Conservation (phyloP, 2,113 vertebrate species). For the Petrocephalus microphthalmus region DNA sequence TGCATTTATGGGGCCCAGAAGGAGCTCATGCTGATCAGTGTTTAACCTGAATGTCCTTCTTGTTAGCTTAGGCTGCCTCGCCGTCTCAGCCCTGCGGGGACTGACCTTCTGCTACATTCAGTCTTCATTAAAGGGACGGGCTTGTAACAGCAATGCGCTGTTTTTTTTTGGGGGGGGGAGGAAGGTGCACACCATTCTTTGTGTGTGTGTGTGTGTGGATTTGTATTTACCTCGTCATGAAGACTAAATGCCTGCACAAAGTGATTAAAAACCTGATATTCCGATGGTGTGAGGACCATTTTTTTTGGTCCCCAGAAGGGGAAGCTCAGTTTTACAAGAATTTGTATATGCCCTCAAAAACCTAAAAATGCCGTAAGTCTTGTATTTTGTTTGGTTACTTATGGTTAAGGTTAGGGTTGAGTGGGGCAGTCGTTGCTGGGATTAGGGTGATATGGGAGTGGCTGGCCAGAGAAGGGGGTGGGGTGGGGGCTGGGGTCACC, state of each 20-base stretch:
- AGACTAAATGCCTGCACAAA: not conserved
- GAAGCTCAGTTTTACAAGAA: not conserved
- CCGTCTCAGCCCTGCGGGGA: not conserved
- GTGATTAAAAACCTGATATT: too few species aligned
- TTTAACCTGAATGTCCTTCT: not conserved
- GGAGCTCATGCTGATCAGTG: not conserved
- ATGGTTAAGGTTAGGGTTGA: too few species aligned
- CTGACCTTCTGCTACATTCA: not conserved
- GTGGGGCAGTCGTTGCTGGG: too few species aligned
- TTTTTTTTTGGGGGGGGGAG: not conserved
- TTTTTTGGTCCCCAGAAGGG: too few species aligned
- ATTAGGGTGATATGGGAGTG: too few species aligned
- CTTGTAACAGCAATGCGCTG: not conserved
- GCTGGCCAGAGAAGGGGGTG: not conserved
- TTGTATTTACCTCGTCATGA: not conserved
- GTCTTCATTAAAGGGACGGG: not conserved
- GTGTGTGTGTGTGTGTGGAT: not conserved
- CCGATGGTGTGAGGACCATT: too few species aligned
- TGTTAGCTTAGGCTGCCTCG: not conserved
- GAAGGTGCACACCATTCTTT: too few species aligned
- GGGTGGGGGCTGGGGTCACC: not conserved
- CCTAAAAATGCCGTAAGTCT: too few species aligned
- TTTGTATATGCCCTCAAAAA: too few species aligned
- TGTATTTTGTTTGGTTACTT: too few species aligned
- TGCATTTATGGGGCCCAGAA: not conserved